These are phyloP conservation scores for Arge pagana DNA, from an alignment of 2,888 invertebrate genomes.

Conservation along the genomic window DNA sequence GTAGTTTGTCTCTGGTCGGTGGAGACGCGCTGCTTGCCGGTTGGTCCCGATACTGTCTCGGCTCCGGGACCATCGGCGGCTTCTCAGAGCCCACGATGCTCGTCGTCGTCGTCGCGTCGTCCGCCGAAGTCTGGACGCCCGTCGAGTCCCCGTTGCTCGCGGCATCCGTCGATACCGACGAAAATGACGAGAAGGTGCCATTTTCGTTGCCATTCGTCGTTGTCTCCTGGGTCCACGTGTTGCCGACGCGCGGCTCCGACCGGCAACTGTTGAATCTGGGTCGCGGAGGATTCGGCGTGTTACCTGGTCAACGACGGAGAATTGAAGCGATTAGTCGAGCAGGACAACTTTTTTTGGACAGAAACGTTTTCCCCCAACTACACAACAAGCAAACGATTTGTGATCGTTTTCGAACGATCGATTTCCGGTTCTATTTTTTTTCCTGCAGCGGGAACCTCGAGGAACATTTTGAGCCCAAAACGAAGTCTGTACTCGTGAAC, in stretches of 20 bases:
- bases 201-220: conserved; percentile 38
- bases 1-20: conserved; percentile 78
- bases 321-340: no score
- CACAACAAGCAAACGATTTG: no score
- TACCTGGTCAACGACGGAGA: conserved; percentile 59
- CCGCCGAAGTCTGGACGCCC: background rate
- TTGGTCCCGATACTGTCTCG: conserved; percentile 66
- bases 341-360: no score
- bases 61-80: conserved; percentile 47
- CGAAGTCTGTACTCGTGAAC: no score
- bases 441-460: no score
- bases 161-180: conserved; percentile 15
- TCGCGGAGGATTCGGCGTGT: conserved; percentile 61
- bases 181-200: conserved; percentile 35
- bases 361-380: no score
- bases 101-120: conserved; percentile 26
- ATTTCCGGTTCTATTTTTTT: no score
- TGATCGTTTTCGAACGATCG: no score
- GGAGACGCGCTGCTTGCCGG: conserved; percentile 79
- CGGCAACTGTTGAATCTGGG: conserved; percentile 65
- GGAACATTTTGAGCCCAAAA: no score
- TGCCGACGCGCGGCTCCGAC: conserved; percentile 56
- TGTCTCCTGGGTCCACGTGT: conserved; percentile 42
- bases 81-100: conserved; percentile 39
- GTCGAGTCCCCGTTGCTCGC: conserved; percentile 9